phyloP scores from a whole-genome alignment of 2,888 invertebrate genomes.

The Acronicta leporina region DNA sequence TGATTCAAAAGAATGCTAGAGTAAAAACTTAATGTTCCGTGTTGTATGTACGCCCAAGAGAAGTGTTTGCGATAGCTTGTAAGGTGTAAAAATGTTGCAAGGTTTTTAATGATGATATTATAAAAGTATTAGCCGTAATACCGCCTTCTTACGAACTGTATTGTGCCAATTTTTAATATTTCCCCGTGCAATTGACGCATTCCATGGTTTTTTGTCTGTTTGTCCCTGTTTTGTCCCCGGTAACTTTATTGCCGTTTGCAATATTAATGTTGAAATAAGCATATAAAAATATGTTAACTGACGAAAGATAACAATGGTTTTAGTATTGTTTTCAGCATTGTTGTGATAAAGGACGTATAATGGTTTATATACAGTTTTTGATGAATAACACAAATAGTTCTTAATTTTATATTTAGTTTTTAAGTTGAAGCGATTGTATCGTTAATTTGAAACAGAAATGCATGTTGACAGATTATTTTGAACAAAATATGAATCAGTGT shows the following conservation, averaged over 20 bases:
- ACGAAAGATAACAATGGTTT: conserved; percentile 13
- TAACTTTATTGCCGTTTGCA: conserved; percentile 24
- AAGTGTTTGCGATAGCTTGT: conserved; percentile 68
- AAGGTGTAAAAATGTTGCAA: conserved; percentile 76
- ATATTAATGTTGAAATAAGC: background rate
- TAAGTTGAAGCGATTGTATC: conserved; percentile 52
- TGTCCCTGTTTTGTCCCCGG: conserved; percentile 38
- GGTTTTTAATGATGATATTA: conserved; percentile 64
- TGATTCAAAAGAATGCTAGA: conserved; percentile 54
- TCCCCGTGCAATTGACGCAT: conserved; percentile 66
- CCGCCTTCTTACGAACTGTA: conserved; percentile 72
- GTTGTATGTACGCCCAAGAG: conserved; percentile 70
- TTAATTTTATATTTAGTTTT: conserved; percentile 51
- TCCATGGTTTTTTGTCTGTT: conserved; percentile 59
- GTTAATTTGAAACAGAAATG: conserved; percentile 41
- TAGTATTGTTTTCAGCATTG: conserved; percentile 17
- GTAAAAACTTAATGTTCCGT: conserved; percentile 68
- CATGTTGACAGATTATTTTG: conserved; percentile 15
- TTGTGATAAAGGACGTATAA: conserved; percentile 9
- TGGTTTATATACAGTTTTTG: conserved; percentile 22
- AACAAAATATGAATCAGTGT: conserved; percentile 19
- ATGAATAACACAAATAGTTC: conserved; percentile 48
- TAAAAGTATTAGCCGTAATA: conserved; percentile 56
- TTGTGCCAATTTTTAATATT: conserved; percentile 78
- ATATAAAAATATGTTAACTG: conserved; percentile 8